A percentile compares a stretch with the other conserved stretches of the same genome.
Conservation (phyloP, 2,797 vertebrate species). For the Macropus fuliginosus region DNA sequence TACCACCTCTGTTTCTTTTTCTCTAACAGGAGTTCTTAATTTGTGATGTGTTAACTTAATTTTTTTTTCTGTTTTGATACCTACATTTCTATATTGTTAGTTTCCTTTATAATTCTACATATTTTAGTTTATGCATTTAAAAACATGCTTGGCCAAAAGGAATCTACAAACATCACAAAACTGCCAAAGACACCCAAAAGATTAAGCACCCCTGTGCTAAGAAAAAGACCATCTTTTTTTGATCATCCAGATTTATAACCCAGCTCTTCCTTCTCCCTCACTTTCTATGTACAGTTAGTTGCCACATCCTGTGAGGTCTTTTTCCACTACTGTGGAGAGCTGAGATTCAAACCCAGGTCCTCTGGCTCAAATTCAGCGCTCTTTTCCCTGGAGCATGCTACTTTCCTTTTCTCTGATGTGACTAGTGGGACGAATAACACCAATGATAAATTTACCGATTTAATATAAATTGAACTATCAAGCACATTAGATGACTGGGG, state of each 20-base stretch:
- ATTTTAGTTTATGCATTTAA: background rate
- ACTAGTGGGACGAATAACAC: background rate
- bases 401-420: background rate
- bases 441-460: background rate
- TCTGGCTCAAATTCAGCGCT: too few species aligned
- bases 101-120: background rate
- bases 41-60: background rate
- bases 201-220: background rate
- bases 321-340: background rate
- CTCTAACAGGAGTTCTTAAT: background rate
- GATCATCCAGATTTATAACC: background rate
- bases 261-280: background rate
- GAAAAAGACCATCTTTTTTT: background rate
- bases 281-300: background rate
- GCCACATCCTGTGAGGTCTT: background rate
- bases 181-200: background rate
- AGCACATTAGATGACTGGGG: background rate
- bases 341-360: too few species aligned
- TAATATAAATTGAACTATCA: background rate
- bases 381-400: too few species aligned
- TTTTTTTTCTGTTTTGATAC: background rate
- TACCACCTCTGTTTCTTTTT: too few species aligned
- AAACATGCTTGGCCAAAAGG: background rate
- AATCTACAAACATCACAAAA: background rate
- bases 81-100: background rate